Conservation (phyloP, 2,888 invertebrate species). For the Plagiodera versicolora region DNA sequence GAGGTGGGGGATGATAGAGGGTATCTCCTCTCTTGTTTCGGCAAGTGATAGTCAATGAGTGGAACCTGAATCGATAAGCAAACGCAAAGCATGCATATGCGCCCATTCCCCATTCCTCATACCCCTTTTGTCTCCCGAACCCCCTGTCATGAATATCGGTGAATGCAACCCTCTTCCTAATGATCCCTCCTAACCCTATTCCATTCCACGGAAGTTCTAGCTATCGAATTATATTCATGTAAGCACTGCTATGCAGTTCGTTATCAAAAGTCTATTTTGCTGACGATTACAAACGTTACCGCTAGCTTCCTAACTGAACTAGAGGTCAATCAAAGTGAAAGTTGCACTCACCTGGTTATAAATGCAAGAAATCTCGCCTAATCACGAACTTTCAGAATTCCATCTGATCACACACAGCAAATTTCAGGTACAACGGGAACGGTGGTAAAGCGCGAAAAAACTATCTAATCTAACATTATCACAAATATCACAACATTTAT, state of each 20-base stretch:
- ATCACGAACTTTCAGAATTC: slow-evolving; percentile 32
- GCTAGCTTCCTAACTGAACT: slow-evolving; percentile 9
- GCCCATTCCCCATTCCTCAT: slow-evolving; percentile 32
- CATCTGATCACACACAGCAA: slow-evolving; percentile 40
- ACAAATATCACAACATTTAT: slow-evolving; percentile 50
- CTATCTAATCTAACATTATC: slow-evolving; percentile 47
- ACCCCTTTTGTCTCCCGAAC: slow-evolving; percentile 16
- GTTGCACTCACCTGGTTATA: slow-evolving; percentile 37
- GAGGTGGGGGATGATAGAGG: slow-evolving; percentile 38
- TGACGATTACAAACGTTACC: not conserved
- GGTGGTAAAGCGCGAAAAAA: slow-evolving; percentile 35
- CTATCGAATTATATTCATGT: not conserved
- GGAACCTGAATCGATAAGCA: slow-evolving; percentile 39
- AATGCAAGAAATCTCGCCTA: slow-evolving; percentile 25
- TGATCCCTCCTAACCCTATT: not conserved
- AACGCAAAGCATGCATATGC: slow-evolving; percentile 43
- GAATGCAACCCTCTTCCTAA: not conserved
- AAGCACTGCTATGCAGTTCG: slow-evolving; percentile 13
- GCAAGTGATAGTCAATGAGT: slow-evolving; percentile 35
- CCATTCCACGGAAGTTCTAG: not conserved
- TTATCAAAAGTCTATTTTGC: not conserved
- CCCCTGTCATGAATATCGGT: not conserved
- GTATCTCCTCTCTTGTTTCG: slow-evolving; percentile 40
- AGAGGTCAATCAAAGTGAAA: slow-evolving; percentile 23
- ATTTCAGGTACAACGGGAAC: slow-evolving; percentile 43